Base-by-base conservation (phyloP, 2,797 vertebrate genomes). In the Acropternis orthonyx region DNA sequence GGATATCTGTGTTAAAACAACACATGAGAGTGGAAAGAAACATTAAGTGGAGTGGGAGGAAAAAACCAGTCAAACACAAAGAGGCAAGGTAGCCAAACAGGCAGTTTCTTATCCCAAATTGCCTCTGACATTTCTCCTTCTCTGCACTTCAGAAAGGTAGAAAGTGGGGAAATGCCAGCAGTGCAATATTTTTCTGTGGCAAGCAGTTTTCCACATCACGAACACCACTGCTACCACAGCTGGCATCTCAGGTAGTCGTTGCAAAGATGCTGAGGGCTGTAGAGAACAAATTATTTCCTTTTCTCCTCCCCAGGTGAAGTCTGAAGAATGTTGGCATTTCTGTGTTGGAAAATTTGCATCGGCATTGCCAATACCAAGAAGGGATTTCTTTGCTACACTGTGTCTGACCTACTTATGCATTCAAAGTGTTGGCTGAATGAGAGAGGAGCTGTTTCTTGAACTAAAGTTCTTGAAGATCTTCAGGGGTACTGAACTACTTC, bases 291-390 rank as follows among this genome's bases (percentile, higher is more conserved):
- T 84, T 78, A 14, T 28, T 81, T 92, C 76, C 56, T 61, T 51
- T 78, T 83, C 37, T 88, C 17, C 48, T 86, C 30, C 26, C 54
- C 66, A 75, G 76, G 21, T 69, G 83, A 95, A 78, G 69, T 73
- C 69, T 92, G 85, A 93, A 90, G 62, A 28, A 16, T 86, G 73
- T 19, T 96, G 94, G 69, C 62, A 72, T 92, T 89, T 12, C n/a
- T 65, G 20, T 80, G 75, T 32, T 62, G 89, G 79, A 96, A 95
- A 95, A 90, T 93, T 93, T 93, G 62, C 69, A 30, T 41, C 95
- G 82, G n/a, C 58, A 30, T 69, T 81, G 12, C 79, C 24, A 74
- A 51, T n/a, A 41, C 52, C 48, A 67, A 82, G 28, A 78, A 56
- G 24, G 8, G 52, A 88, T 88, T 90, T 91, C 66, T 27, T 74